Percentiles rank a stretch among this genome's conserved stretches.
phyloP scores from a whole-genome alignment of 2,113 vertebrate genomes.

The Lampris megalopsis region DNA sequence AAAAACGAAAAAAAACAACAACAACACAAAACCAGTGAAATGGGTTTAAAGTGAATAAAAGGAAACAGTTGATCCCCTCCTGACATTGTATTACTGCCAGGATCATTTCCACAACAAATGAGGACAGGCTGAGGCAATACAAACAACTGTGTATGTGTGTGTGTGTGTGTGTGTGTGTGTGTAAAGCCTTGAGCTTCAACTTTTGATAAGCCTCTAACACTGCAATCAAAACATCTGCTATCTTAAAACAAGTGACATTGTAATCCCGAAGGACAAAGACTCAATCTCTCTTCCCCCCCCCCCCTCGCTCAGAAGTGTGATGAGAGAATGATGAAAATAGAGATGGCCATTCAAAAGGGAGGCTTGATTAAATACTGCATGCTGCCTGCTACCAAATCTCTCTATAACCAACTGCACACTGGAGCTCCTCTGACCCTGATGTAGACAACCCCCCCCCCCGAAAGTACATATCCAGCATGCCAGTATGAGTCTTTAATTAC shows the following conservation, averaged over 20 bases:
- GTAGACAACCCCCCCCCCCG: conserved; percentile 75
- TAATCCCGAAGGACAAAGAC: conserved; percentile 85
- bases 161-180: no score
- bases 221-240: conserved; percentile 85
- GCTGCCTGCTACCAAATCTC: conserved; percentile 82
- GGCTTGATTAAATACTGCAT: conserved; percentile 83
- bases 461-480: conserved; percentile 68
- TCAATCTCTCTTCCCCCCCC: conserved; percentile 66
- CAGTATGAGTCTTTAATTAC: conserved; percentile 84
- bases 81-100: conserved; percentile 75
- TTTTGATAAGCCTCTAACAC: conserved; percentile 81
- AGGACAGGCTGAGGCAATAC: conserved; percentile 67
- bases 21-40: no score
- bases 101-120: conserved; percentile 64
- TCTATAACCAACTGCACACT: conserved; percentile 68
- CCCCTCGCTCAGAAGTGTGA: conserved; percentile 64
- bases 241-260: conserved; percentile 87
- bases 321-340: conserved; percentile 73
- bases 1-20: no score
- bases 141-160: conserved; percentile 34
- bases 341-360: conserved; percentile 76
- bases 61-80: conserved; percentile 72
- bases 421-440: conserved; percentile 50
- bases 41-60: no score
- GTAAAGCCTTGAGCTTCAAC: conserved; percentile 80